phyloP scores from a whole-genome alignment of 2,113 vertebrate genomes.

The Malaclemys terrapin region DNA sequence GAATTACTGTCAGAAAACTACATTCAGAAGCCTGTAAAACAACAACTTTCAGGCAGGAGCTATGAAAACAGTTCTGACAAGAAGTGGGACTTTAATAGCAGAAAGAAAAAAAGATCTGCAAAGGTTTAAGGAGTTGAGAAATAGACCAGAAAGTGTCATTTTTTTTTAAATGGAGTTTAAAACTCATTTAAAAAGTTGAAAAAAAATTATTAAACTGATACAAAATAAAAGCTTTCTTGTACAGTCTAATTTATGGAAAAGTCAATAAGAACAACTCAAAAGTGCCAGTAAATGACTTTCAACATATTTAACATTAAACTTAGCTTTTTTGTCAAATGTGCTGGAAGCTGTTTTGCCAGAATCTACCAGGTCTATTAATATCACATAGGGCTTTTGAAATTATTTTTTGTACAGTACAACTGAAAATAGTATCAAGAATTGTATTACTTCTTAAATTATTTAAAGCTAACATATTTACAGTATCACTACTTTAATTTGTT shows the following conservation, averaged over 20 bases:
- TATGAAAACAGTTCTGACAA: background rate
- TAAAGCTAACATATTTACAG: background rate
- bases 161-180: constrained; percentile 18
- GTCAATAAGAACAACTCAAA: no score
- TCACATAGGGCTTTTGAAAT: background rate
- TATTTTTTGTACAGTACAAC: background rate
- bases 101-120: constrained; percentile 6
- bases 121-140: background rate
- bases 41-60: background rate
- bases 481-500: background rate
- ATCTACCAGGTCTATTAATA: background rate
- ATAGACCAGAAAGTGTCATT: constrained; percentile 3
- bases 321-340: background rate
- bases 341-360: background rate
- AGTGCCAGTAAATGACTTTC: no score
- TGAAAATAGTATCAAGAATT: no score
- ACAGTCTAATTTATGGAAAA: background rate
- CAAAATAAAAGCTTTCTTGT: background rate
- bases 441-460: no score
- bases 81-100: background rate
- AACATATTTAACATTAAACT: no score
- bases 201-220: background rate
- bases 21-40: background rate
- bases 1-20: background rate
- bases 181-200: background rate